Evolutionary conservation across 2,888 invertebrate genomes (phyloP).

Genomic region (Lomographa bimaculata): DNA sequence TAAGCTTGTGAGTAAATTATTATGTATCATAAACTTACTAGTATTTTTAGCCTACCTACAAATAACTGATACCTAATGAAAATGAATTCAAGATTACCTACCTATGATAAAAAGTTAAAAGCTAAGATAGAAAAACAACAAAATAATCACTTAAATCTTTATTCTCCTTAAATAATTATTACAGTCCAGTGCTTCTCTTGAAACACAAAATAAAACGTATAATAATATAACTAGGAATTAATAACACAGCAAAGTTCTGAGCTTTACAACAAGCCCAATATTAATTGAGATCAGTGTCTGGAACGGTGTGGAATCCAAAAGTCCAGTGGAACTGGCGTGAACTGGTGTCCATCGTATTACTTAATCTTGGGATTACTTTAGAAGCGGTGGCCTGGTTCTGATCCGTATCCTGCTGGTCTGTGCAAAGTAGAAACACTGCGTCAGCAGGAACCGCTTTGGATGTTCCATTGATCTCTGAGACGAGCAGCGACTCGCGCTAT

Average conservation of each 20-base stretch:
- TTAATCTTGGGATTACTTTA: constrained; percentile 34
- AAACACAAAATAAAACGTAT: constrained; percentile 61
- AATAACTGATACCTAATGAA: no score
- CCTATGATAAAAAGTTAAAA: no score
- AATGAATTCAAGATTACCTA: no score
- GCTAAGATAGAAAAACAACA: constrained; percentile 50
- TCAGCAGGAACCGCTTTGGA: constrained; percentile 67
- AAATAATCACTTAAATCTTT: constrained; percentile 52
- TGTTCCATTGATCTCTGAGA: constrained; percentile 77
- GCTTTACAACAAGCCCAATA: constrained; percentile 77
- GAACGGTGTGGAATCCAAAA: constrained; percentile 69
- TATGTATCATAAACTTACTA: no score
- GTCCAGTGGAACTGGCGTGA: constrained; percentile 21
- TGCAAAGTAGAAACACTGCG: constrained; percentile 64
- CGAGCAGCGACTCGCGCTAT: constrained; percentile 59
- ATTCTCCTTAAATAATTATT: constrained; percentile 69
- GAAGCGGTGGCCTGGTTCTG: constrained; percentile 44
- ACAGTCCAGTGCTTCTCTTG: constrained; percentile 65
- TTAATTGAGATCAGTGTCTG: constrained; percentile 71
- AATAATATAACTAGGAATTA: constrained; percentile 75
- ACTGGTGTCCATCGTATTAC: neutral
- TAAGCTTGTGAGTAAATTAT: no score
- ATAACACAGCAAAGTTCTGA: constrained; percentile 73
- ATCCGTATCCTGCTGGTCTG: constrained; percentile 47
- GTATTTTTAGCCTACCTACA: no score